phyloP scores from a whole-genome alignment of 2,888 invertebrate species.

The Xestia rhomboidea region DNA sequence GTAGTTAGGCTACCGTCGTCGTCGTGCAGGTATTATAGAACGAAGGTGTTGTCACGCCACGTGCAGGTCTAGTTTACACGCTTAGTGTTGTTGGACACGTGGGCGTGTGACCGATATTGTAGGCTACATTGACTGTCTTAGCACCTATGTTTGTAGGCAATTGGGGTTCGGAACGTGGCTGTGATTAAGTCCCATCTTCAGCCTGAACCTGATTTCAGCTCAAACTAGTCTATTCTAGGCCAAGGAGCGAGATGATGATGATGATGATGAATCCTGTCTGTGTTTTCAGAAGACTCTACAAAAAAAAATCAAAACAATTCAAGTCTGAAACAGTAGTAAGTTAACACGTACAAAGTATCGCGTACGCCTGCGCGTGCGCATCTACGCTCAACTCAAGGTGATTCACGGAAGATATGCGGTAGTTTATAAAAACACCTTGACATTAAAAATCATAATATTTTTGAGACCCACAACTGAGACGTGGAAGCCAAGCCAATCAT shows the following conservation, averaged over 20 bases:
- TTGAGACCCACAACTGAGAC: background rate
- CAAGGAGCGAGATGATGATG: too few relatives aligned
- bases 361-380: slow-evolving; percentile 41
- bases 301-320: background rate
- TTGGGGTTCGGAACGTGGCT: background rate
- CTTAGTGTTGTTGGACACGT: slow-evolving; percentile 8
- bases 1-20: background rate
- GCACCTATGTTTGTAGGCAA: slow-evolving; percentile 18
- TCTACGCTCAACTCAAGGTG: slow-evolving; percentile 56
- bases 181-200: background rate
- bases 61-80: background rate
- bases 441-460: slow-evolving; percentile 50
- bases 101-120: background rate
- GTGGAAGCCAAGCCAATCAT: background rate
- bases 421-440: slow-evolving; percentile 45
- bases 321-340: background rate
- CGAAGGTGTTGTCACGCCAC: background rate
- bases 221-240: background rate
- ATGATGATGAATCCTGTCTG: background rate
- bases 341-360: slow-evolving; percentile 7
- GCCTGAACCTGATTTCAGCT: background rate
- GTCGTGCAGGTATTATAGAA: background rate
- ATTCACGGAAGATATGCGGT: slow-evolving; percentile 56
- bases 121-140: background rate
- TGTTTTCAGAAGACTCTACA: background rate